phyloP scores from a whole-genome alignment of 2,113 vertebrate species.

The Nibea albiflora region DNA sequence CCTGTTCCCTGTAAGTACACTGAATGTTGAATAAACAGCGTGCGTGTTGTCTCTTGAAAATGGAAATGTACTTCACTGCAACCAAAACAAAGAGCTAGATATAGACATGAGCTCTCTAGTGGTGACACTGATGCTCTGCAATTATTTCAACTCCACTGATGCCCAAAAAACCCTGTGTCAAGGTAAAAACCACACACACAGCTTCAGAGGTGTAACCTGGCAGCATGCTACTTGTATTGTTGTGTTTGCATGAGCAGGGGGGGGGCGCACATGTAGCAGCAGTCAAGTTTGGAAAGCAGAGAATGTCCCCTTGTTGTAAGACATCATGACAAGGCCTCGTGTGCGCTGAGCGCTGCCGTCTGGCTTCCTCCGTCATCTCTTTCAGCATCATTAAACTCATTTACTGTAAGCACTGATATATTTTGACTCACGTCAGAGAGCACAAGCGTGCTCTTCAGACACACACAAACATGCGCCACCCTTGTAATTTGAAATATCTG shows the following conservation, averaged over 20 bases:
- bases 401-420: not conserved
- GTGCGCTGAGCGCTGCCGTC: too few relatives aligned
- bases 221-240: not conserved
- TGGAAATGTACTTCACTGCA: not conserved
- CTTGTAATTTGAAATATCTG: conserved; percentile 20
- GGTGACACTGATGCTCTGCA: conserved; percentile 19
- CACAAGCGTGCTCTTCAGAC: conserved; percentile 5
- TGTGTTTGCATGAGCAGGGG: not conserved
- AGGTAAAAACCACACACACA: not conserved
- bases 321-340: not conserved
- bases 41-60: not conserved
- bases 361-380: not conserved
- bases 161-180: not conserved
- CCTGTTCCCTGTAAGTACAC: conserved; percentile 94
- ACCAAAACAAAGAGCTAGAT: conserved; percentile 12
- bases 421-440: conserved; percentile 46
- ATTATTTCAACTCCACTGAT: not conserved
- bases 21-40: not conserved
- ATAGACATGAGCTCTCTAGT: conserved; percentile 18
- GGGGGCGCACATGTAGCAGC: not conserved
- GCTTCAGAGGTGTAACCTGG: not conserved
- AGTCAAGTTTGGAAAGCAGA: not conserved
- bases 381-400: not conserved
- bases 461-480: conserved; percentile 20
- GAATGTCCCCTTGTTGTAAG: not conserved